Conservation (phyloP, 64 coral and sea anemone species). For the Porites lutea region DNA sequence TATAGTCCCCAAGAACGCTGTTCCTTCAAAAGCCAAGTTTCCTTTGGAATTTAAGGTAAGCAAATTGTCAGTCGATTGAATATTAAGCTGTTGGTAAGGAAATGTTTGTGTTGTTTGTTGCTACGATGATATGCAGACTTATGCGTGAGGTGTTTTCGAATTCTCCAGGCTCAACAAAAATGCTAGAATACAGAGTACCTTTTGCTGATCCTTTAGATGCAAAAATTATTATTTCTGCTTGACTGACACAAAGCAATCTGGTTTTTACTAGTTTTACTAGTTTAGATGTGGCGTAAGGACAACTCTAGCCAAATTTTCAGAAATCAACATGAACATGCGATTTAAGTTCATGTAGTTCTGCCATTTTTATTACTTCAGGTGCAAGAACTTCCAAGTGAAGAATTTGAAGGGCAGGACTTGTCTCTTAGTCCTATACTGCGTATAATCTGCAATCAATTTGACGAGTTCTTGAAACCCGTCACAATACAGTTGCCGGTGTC, state of each 20-base stretch:
- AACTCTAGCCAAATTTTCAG: background rate
- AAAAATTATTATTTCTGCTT: too few relatives aligned
- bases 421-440: slow-evolving; percentile 1
- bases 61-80: too few relatives aligned
- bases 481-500: slow-evolving; percentile 26
- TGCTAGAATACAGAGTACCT: too few relatives aligned
- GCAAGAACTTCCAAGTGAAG: slow-evolving; percentile 14
- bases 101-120: too few relatives aligned
- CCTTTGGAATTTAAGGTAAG: slow-evolving; percentile 10
- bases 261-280: too few relatives aligned
- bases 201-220: too few relatives aligned
- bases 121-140: too few relatives aligned
- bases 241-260: too few relatives aligned
- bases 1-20: slow-evolving; percentile 19
- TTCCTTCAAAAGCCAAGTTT: slow-evolving; percentile 33
- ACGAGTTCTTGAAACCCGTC: slow-evolving; percentile 10
- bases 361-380: background rate
- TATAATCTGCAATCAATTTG: background rate
- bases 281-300: too few relatives aligned
- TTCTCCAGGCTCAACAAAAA: too few relatives aligned
- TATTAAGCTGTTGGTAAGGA: too few relatives aligned
- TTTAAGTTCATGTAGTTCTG: background rate
- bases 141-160: too few relatives aligned
- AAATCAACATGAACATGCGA: background rate
- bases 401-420: background rate